Evolutionary conservation across 2,797 vertebrate genomes (phyloP).

Genomic region (Bucorvus abyssinicus): DNA sequence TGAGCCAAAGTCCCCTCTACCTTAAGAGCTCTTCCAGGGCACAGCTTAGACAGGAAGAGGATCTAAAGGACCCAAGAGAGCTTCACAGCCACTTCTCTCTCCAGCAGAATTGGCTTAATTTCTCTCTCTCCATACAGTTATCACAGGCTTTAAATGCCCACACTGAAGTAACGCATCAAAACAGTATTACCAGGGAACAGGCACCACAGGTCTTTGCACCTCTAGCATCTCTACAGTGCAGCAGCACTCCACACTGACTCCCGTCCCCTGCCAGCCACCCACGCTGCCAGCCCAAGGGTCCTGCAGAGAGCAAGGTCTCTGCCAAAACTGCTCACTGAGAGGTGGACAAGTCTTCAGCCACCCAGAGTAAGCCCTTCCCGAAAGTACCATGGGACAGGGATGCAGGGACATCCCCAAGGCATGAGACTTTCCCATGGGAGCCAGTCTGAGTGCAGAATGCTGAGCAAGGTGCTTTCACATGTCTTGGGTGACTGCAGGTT

Average conservation of each 20-base stretch:
- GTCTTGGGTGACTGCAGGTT: neutral
- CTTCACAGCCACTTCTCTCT: neutral
- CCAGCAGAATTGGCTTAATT: neutral
- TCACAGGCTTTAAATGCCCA: neutral
- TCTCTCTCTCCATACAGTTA: neutral
- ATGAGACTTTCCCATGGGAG: neutral
- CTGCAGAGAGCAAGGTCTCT: neutral
- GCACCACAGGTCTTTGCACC: neutral
- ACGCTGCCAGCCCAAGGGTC: neutral
- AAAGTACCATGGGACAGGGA: neutral
- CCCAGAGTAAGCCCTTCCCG: neutral
- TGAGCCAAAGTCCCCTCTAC: neutral
- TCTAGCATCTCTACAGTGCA: neutral
- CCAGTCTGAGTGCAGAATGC: rapidly evolving
- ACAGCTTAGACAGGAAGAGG: neutral
- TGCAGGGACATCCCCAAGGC: neutral
- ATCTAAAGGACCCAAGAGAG: neutral
- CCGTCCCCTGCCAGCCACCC: rapidly evolving
- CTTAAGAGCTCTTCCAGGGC: neutral
- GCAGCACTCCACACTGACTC: neutral
- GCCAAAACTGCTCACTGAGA: neutral
- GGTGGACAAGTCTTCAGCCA: neutral
- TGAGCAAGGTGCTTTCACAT: neutral
- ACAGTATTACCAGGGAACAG: neutral
- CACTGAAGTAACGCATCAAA: neutral